Evolutionary conservation across 2,888 invertebrate species (phyloP).

Genomic region (Trachelus stipa): DNA sequence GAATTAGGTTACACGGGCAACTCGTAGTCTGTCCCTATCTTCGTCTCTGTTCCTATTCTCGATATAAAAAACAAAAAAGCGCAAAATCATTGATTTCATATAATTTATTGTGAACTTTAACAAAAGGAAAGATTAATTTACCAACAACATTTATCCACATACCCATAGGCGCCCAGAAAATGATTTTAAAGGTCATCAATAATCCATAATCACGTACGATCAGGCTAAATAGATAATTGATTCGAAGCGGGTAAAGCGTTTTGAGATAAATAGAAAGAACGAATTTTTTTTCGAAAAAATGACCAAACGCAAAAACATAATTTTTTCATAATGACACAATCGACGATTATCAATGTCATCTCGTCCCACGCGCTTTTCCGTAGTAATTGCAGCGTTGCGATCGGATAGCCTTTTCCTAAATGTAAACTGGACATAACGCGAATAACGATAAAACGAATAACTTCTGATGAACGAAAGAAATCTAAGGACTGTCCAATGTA

Average conservation of each 20-base stretch:
- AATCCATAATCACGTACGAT: neutral
- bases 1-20: conserved; percentile 62
- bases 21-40: conserved; percentile 55
- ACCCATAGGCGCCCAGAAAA: neutral
- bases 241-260: neutral
- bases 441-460: no score
- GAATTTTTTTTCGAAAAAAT: neutral
- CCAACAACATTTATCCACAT: neutral
- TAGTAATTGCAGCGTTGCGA: no score
- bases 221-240: neutral
- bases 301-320: neutral
- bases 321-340: neutral
- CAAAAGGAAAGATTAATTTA: neutral
- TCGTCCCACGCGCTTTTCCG: no score
- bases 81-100: conserved; percentile 5
- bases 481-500: no score
- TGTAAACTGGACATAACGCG: no score
- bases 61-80: conserved; percentile 12
- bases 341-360: neutral
- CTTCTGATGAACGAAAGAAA: no score
- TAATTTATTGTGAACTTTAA: neutral
- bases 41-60: conserved; percentile 54
- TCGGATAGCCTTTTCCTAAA: no score
- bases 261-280: neutral
- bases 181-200: neutral